Evolutionary conservation across 1,140 invertebrate species (phyloP).

Genomic region (Tribolium castaneum): DNA sequence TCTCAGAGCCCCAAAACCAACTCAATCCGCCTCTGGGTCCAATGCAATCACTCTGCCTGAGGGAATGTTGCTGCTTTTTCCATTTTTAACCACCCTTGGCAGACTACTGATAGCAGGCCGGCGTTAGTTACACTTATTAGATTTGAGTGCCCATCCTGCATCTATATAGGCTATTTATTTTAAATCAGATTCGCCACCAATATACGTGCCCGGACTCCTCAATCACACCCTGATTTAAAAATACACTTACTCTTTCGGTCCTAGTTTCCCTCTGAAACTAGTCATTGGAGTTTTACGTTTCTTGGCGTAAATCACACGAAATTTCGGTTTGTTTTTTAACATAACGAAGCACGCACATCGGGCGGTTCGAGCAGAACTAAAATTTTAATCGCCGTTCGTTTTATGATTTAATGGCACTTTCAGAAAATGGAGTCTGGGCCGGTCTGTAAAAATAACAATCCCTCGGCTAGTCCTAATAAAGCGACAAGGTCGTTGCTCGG

Average conservation of each 20-base stretch:
- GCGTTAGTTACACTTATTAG: slow-evolving; percentile 53
- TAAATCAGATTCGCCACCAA: slow-evolving; percentile 44
- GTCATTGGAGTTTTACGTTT: neutral
- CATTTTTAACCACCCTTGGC: slow-evolving; percentile 46
- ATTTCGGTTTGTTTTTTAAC: neutral
- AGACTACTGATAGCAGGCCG: slow-evolving; percentile 18
- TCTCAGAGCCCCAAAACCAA: no score
- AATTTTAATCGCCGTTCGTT: slow-evolving; percentile 12
- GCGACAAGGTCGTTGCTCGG: slow-evolving; percentile 1
- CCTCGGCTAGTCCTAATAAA: slow-evolving; percentile 6
- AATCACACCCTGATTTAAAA: neutral
- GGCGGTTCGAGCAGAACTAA: slow-evolving; percentile 25
- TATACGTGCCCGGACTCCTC: slow-evolving; percentile 18
- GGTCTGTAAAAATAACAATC: slow-evolving; percentile 14
- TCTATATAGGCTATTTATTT: slow-evolving; percentile 52
- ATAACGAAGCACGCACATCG: neutral
- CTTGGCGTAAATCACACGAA: neutral
- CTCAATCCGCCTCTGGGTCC: neutral
- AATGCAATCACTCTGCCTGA: slow-evolving; percentile 50
- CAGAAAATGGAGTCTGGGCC: slow-evolving; percentile 38
- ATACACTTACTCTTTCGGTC: neutral
- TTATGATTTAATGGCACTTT: slow-evolving; percentile 45
- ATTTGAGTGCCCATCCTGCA: slow-evolving; percentile 45
- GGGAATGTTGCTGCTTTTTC: slow-evolving; percentile 44
- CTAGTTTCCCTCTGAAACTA: neutral